Evolutionary conservation across 37 sponge, comb jelly and placozoan species (phyloP).

Genomic region (Cladorhizidae sp.): DNA sequence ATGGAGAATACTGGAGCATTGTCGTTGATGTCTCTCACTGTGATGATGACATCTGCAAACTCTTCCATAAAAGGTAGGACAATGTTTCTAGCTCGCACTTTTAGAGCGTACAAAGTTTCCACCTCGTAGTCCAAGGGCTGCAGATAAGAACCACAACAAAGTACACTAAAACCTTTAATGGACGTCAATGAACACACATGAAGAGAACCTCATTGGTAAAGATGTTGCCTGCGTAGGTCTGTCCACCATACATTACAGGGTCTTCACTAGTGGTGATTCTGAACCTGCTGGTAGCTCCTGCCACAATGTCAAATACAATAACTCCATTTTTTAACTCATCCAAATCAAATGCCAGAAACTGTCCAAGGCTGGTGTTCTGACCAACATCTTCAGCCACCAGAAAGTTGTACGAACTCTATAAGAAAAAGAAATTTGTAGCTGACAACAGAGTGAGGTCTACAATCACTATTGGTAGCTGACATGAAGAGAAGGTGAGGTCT

Average conservation of each 20-base stretch:
- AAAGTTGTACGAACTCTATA: conserved; percentile 22
- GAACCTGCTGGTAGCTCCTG: neutral
- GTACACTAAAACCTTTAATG: too few relatives aligned
- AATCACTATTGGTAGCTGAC: too few relatives aligned
- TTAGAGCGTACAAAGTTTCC: conserved; percentile 2
- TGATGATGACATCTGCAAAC: conserved; percentile 23
- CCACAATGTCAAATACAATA: neutral
- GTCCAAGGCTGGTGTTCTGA: neutral
- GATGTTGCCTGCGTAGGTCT: neutral
- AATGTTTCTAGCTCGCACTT: conserved; percentile 20
- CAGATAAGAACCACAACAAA: too few relatives aligned
- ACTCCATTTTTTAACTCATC: neutral
- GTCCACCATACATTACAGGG: neutral
- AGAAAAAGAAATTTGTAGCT: neutral
- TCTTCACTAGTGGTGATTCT: neutral
- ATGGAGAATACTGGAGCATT: conserved; percentile 32
- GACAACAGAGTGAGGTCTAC: too few relatives aligned
- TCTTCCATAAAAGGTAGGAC: neutral
- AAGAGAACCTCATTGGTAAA: conserved; percentile 6
- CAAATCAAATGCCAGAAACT: neutral
- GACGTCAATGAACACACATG: neutral
- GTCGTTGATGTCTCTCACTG: too few relatives aligned
- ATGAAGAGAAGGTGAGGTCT: too few relatives aligned
- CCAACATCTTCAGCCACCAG: conserved; percentile 18
- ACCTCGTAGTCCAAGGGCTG: conserved; percentile 46